Base-by-base conservation (phyloP, 1,140 invertebrate genomes). In the Nixonia krombeini region DNA sequence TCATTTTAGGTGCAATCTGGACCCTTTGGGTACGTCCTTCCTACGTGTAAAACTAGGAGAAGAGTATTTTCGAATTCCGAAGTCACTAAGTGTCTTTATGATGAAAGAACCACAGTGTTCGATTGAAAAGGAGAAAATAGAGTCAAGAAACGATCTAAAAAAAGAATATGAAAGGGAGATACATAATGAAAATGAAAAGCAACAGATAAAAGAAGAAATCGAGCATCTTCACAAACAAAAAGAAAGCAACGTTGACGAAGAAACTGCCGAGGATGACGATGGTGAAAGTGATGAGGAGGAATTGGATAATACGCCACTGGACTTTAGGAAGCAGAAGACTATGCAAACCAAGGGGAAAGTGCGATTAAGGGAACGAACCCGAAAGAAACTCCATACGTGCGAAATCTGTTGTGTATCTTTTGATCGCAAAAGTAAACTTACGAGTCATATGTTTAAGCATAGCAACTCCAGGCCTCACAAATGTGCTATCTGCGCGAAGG, bases 401-500 rank as follows among this genome's bases (percentile, higher is more conserved):
- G 73, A 83, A 10, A 75, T 85, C 8, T 85, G 83, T 38, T 45
- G 70, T 25, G 46, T 61, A 1, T 61, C 50, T 0, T 85, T 83
- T 33, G 70, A 80, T 16, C 69, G 73, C 2, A 79, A 79, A 21
- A 81, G 79, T 28, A 79, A 80, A 18, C 66, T 85, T 1, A 64
- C 59, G 3, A 73, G 64, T 47, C 83, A 85, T 56, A 78, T 83
- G 75, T 75, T 71, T 21, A 81, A 78, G 28, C 86, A 87, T 63
- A 81, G 77, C 46, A 78, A 83, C 13, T 79, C 79, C 0, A 64
- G 81, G 21, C 86, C 86, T 0, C 85, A 82, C 58, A 78, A 80
- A 13, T 88, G 87, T 59, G 38, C 70, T 12, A 70, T 87, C 12
- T 88, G 87, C 49, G 62, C 72, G 0, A 87, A 86, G 31, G 66